phyloP scores from a whole-genome alignment of 2,888 invertebrate species.

The Polietes domitor region DNA sequence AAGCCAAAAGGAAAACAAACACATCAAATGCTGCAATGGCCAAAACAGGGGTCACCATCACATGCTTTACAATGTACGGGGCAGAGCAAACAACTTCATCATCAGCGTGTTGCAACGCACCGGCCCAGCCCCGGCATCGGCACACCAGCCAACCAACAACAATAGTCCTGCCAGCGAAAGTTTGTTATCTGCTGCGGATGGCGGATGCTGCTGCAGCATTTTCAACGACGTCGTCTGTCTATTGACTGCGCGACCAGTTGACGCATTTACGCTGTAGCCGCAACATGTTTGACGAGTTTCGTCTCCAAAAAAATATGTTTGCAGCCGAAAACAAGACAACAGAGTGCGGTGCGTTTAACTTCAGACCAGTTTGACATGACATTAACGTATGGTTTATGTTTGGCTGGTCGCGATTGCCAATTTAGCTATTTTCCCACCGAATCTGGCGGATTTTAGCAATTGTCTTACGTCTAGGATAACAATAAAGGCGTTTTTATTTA shows the following conservation, averaged over 20 bases:
- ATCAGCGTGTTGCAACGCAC: neutral
- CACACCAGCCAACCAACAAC: neutral
- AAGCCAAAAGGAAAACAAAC: neutral
- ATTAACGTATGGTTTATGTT: conserved; percentile 37
- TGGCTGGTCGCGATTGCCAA: conserved; percentile 28
- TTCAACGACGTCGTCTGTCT: neutral
- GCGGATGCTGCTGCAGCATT: neutral
- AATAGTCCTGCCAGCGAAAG: conserved; percentile 34
- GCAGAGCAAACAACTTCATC: conserved; percentile 37
- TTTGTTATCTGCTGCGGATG: no score
- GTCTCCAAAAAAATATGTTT: conserved; percentile 22
- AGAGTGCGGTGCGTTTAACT: conserved; percentile 18
- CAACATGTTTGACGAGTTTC: conserved; percentile 37
- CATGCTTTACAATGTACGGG: conserved; percentile 8
- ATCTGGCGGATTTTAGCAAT: conserved; percentile 8
- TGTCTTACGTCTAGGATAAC: conserved; percentile 21
- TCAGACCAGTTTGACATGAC: conserved; percentile 40
- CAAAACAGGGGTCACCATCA: conserved; percentile 3
- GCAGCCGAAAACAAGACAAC: conserved; percentile 30
- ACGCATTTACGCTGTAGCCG: conserved; percentile 26
- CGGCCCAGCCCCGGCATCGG: neutral
- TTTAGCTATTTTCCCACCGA: conserved; percentile 29
- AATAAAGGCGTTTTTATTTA: neutral
- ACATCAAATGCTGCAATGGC: neutral
- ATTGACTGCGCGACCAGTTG: conserved; percentile 27